Conservation (phyloP, 2,113 vertebrate genomes). For the Strix uralensis region DNA sequence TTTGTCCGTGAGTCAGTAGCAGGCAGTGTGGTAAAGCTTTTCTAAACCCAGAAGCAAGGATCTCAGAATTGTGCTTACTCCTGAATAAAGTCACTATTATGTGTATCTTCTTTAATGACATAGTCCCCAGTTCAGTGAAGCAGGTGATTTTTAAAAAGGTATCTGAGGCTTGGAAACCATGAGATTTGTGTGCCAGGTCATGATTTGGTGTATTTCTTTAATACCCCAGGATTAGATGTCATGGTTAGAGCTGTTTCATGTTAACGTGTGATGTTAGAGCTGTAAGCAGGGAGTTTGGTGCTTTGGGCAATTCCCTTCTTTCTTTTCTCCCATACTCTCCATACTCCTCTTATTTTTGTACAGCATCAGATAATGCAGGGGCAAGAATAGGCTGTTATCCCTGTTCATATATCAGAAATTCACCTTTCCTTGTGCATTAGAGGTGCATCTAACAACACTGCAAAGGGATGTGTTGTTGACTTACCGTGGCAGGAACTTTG, state of each 20-base stretch:
- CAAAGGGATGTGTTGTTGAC: neutral
- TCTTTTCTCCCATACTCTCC: neutral
- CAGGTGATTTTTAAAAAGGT: neutral
- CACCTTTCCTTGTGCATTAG: neutral
- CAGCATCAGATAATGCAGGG: neutral
- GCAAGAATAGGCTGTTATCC: neutral
- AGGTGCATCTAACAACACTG: neutral
- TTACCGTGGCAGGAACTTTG: rapidly evolving
- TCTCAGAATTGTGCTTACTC: neutral
- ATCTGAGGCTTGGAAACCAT: neutral
- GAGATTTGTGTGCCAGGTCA: neutral
- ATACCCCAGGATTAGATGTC: neutral
- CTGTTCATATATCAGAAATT: neutral
- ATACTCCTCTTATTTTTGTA: neutral
- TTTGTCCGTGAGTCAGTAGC: neutral
- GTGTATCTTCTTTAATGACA: neutral
- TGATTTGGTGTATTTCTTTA: neutral
- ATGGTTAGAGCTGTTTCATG: neutral
- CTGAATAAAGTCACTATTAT: neutral
- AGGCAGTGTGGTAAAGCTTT: neutral
- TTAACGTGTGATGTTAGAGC: rapidly evolving
- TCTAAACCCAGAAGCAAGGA: neutral
- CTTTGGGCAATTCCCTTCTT: neutral
- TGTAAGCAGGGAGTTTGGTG: neutral
- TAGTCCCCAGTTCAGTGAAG: neutral